Base-by-base conservation (phyloP, 2,888 invertebrate species). In the Cheilosia variabilis region DNA sequence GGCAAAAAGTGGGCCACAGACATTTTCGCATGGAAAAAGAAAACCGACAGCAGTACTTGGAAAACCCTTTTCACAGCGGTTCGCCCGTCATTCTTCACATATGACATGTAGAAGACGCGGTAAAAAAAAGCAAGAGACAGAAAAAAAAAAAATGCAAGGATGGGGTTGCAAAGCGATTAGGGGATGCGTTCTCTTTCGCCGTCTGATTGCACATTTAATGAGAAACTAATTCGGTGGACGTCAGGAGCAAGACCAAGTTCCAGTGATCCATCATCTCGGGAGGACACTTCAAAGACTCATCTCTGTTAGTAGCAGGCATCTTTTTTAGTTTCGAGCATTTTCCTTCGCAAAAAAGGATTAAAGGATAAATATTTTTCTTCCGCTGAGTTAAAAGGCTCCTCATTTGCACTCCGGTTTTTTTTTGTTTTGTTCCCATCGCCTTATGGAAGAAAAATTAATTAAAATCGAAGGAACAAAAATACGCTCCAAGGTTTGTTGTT, bases 381-480 rank as follows among this genome's bases (percentile, higher is more conserved):
- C 17, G 37, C 52, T 15, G 19, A 55, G 31, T 31, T 52, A 22
- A n/a, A 15, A 22, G 27, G 43, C n/a, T 34, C 60, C 47, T 69
- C 72, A 65, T 81, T 80, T 62, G 66, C 68, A 66, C 65, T 66
- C 34, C 24, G 10, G 37, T 10, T 2, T 41, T 43, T 78, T 73
- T 77, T 55, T 52, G 55, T 17, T 27, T 37, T 53, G 6, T 24
- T 75, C 19, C 47, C 52, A 62, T 68, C 69, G 19, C 55, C 57
- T 71, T 76, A 53, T 72, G 13, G 15, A 43, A 31, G 57, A 80
- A 80, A 84, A 86, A 81, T 86, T 86, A 86, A 86, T 86, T 86
- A 86, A 86, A 86, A 86, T 86, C 76, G 71, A 86, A 86, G 76
- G 76, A 76, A 66, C 47, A 71, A 76, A 81, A 86, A 80, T 80